Evolutionary conservation across 2,888 invertebrate genomes (phyloP).

Genomic region (Spodoptera picta): DNA sequence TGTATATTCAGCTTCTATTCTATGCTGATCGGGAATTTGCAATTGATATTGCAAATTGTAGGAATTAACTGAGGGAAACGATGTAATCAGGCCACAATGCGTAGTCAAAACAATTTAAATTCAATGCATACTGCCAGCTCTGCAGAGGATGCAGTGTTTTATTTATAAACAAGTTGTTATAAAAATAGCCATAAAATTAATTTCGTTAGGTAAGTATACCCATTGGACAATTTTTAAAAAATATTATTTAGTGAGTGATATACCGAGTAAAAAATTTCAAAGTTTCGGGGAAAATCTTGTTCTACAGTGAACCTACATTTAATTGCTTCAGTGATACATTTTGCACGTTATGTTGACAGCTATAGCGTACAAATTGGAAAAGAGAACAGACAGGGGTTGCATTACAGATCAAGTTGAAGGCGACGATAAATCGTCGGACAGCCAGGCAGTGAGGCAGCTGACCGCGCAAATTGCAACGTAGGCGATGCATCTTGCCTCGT

Average conservation of each 20-base stretch:
- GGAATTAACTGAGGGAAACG: conserved; percentile 38
- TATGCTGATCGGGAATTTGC: conserved; percentile 40
- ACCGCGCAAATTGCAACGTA: conserved; percentile 66
- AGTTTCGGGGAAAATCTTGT: too few species aligned
- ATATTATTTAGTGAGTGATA: too few species aligned
- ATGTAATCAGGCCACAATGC: conserved; percentile 17
- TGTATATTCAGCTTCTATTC: conserved; percentile 35
- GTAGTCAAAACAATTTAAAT: conserved; percentile 25
- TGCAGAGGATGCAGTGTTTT: conserved; percentile 1
- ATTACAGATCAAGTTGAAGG: conserved; percentile 71
- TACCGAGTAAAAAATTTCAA: too few species aligned
- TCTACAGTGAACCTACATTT: too few species aligned
- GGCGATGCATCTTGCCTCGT: conserved; percentile 44
- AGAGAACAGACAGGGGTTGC: conserved; percentile 34
- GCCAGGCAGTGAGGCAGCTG: conserved; percentile 51
- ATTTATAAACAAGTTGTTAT: conserved; percentile 13
- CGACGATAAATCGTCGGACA: conserved; percentile 66
- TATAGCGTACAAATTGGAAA: conserved; percentile 30
- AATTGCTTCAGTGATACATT: background rate
- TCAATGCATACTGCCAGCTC: conserved; percentile 14
- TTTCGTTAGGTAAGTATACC: background rate
- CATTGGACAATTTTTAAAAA: background rate
- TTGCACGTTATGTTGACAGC: conserved; percentile 5
- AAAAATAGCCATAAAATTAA: conserved; percentile 3
- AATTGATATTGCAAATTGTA: conserved; percentile 37